Base-by-base conservation (phyloP, 2,797 vertebrate genomes). In the Holocentrus rufus region DNA sequence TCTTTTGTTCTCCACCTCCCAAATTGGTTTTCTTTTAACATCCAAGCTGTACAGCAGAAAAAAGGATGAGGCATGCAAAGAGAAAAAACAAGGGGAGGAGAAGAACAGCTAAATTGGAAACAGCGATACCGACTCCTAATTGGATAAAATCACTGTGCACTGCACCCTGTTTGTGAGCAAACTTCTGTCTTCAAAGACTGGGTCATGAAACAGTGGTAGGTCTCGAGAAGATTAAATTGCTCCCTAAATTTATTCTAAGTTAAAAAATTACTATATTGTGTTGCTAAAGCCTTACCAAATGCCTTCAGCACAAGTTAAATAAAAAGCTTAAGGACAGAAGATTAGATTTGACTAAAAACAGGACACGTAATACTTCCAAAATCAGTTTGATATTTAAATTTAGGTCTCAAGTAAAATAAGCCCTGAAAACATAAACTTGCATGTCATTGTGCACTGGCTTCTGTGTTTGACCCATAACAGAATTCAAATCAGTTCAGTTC, bases 401-500 rank as follows among this genome's bases (percentile, higher is more conserved):
- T n/a, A n/a, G n/a, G n/a, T n/a, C n/a, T n/a, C n/a, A n/a, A n/a
- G n/a, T n/a, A n/a, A n/a, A n/a, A n/a, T n/a, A n/a, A n/a, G n/a
- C n/a, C n/a, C n/a, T n/a, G n/a, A n/a, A 34, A 34, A 34, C 8
- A 5, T 34, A 34, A 34, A 34, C 31, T 34, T n/a, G n/a, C n/a
- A n/a, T n/a, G n/a, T n/a, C 31, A 3, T 7, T 34, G 31, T 34
- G 31, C 31, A 34, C 31, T 34, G 5, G 5, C 31, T 34, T 34
- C 31, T 34, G 31, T 34, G 31, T 34, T 5, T 34, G 31, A 34
- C 5, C 31, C 31, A 34, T 4, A 34, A 34, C 31, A 8, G 31
- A 34, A 34, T 52, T 44, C 31, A 59, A 54, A 65, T 59, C 14
- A 65, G 20, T 27, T 31, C 22, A 42, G 23, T 62, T 56, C 18